Percentiles rank a stretch among this genome's conserved stretches.
phyloP scores from a whole-genome alignment of 1,140 invertebrate species.

The Brachionus calyciflorus region DNA sequence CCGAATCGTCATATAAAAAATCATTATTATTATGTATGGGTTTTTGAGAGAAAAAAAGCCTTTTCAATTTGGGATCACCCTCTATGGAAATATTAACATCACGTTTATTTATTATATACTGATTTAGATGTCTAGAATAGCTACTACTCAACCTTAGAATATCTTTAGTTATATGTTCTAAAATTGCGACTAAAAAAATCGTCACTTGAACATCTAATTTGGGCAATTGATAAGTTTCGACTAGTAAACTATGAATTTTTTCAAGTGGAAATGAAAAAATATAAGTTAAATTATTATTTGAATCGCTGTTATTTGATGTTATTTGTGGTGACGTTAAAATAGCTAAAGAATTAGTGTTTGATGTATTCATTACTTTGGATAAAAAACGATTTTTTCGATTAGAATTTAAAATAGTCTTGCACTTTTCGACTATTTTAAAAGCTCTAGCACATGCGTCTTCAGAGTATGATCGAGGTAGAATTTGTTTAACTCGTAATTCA shows the following conservation, averaged over 20 bases:
- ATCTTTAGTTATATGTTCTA: slow-evolving; percentile 19
- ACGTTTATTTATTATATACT: slow-evolving; percentile 32
- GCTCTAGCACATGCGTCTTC: background rate
- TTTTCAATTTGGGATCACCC: slow-evolving; percentile 35
- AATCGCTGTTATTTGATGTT: background rate
- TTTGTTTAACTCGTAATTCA: slow-evolving; percentile 15
- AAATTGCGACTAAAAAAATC: slow-evolving; percentile 21
- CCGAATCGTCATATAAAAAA: slow-evolving; percentile 7
- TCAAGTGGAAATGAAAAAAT: slow-evolving; percentile 22
- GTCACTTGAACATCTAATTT: slow-evolving; percentile 35
- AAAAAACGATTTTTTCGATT: slow-evolving; percentile 26
- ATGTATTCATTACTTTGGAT: background rate
- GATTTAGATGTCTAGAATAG: background rate
- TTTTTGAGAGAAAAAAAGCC: slow-evolving; percentile 9
- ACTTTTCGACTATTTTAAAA: slow-evolving; percentile 22
- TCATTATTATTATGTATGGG: background rate
- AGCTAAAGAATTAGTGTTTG: background rate
- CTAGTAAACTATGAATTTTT: slow-evolving; percentile 10
- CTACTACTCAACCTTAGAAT: slow-evolving; percentile 19
- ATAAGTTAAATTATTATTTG: slow-evolving; percentile 5
- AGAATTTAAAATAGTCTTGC: slow-evolving; percentile 7
- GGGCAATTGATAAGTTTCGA: background rate
- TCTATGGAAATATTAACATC: slow-evolving; percentile 39
- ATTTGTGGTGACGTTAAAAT: slow-evolving; percentile 13
- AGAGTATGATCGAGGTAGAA: slow-evolving; percentile 6